Percentiles rank a stretch among this genome's conserved stretches.
These are phyloP conservation scores for Zosterops hypoxanthus DNA, from an alignment of 2,113 vertebrate species.

Conservation along the genomic window DNA sequence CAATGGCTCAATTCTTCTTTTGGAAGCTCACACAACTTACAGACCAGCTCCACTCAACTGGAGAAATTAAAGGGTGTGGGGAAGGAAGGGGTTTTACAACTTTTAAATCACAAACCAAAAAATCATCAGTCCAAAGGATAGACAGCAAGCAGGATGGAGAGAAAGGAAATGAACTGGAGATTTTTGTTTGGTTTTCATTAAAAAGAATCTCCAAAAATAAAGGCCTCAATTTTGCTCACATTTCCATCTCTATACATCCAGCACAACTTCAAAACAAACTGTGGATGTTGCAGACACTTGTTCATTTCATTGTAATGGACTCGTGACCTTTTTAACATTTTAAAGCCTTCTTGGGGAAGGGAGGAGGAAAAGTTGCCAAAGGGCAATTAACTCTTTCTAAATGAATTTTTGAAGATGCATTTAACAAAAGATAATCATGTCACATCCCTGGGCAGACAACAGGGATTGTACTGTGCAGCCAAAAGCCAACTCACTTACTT, in stretches of 20 bases:
- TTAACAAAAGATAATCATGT: slow-evolving; percentile 2
- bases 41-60: slow-evolving; percentile 25
- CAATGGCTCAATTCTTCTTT: slow-evolving; percentile 74
- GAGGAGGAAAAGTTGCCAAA: slow-evolving; percentile 45
- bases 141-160: not conserved
- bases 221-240: not conserved
- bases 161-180: not conserved
- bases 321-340: slow-evolving; percentile 27
- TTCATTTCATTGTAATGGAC: not conserved
- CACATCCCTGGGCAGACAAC: slow-evolving; percentile 41
- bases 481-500: slow-evolving; percentile 32
- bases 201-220: not conserved
- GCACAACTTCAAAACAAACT: slow-evolving; percentile 30
- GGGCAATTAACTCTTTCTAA: slow-evolving; percentile 65
- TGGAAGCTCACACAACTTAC: slow-evolving; percentile 60
- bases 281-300: slow-evolving; percentile 24
- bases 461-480: slow-evolving; percentile 31
- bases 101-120: not conserved
- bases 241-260: slow-evolving; percentile 59
- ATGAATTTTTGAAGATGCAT: slow-evolving; percentile 50
- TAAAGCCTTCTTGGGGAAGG: slow-evolving; percentile 41
- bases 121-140: not conserved
- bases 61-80: not conserved
- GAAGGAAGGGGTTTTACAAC: not conserved
- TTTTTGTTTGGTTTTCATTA: not conserved